Conservation (phyloP, 2,888 invertebrate genomes). For the Apotomis turbidana region DNA sequence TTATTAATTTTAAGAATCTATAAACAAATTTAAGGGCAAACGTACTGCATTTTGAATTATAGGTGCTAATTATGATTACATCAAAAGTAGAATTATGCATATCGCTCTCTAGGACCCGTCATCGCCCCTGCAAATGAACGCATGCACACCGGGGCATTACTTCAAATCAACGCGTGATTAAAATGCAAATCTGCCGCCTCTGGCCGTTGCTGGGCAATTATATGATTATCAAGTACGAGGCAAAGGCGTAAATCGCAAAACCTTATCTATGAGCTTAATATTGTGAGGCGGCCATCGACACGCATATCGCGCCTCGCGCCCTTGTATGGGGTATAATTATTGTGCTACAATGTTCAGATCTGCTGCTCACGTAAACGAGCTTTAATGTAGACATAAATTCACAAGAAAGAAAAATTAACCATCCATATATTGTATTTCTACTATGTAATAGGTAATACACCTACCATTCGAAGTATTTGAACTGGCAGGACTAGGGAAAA, state of each 20-base stretch:
- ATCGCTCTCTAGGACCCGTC: constrained; percentile 36
- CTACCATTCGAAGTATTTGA: background rate
- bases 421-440: background rate
- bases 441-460: background rate
- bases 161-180: constrained; percentile 77
- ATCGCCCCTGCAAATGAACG: constrained; percentile 59
- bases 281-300: constrained; percentile 33
- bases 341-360: constrained; percentile 15
- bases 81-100: constrained; percentile 1
- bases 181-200: constrained; percentile 74
- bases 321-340: constrained; percentile 25
- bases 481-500: too few relatives aligned
- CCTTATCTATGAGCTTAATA: constrained; percentile 30
- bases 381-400: background rate
- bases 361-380: background rate
- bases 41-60: too few relatives aligned
- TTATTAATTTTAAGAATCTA: background rate
- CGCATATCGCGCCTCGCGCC: constrained; percentile 31
- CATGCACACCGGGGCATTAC: constrained; percentile 60
- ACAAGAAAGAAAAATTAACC: background rate
- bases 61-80: too few relatives aligned
- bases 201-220: constrained; percentile 64
- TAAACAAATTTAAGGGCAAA: too few relatives aligned
- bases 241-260: constrained; percentile 44
- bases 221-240: constrained; percentile 64